phyloP scores from a whole-genome alignment of 2,113 vertebrate genomes.

The Proterorhinus semilunaris region DNA sequence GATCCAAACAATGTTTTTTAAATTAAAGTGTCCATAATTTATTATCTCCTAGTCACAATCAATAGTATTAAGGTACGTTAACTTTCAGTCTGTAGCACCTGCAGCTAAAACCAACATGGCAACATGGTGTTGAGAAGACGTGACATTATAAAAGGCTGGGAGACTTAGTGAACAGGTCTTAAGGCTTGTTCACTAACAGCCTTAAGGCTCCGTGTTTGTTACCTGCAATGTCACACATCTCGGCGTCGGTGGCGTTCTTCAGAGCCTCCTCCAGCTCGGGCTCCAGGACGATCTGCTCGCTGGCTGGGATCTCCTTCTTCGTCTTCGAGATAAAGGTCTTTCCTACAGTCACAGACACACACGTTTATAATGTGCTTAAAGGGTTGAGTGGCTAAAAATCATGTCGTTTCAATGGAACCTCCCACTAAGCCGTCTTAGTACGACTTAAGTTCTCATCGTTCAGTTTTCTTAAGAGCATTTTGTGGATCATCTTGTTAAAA shows the following conservation, averaged over 20 bases:
- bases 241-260: constrained; percentile 89
- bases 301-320: constrained; percentile 75
- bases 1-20: no score
- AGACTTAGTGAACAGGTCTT: no score
- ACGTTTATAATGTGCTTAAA: not conserved
- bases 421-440: not conserved
- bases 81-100: no score
- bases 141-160: not conserved
- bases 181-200: no score
- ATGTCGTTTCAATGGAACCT: not conserved
- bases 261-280: constrained; percentile 93
- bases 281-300: constrained; percentile 90
- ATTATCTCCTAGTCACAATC: no score
- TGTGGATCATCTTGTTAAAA: constrained; percentile 32
- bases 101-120: no score
- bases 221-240: constrained; percentile 98
- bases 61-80: no score
- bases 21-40: no score
- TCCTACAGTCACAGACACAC: constrained; percentile 62
- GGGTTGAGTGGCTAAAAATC: not conserved
- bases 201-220: not conserved
- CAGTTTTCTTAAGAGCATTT: constrained; percentile 19
- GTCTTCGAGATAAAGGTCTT: constrained; percentile 85
- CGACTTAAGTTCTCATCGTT: not conserved
- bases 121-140: no score